phyloP scores from a whole-genome alignment of 2,113 vertebrate genomes.

The Myanophis thanlyinensis region DNA sequence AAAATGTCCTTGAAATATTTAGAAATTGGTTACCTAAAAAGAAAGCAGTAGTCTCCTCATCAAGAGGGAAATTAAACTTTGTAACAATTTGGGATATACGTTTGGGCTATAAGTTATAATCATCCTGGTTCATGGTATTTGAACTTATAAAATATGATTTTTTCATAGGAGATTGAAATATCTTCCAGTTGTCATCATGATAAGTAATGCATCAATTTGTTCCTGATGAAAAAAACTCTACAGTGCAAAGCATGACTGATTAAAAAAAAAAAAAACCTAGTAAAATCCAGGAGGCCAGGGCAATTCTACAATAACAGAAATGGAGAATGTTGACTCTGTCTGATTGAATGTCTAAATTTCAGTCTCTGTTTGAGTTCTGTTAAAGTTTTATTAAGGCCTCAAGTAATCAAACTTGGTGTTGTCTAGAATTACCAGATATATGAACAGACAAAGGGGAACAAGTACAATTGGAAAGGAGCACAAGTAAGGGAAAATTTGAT shows the following conservation, averaged over 20 bases:
- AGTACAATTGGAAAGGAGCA: background rate
- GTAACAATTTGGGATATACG: background rate
- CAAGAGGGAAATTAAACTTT: background rate
- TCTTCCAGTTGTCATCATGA: background rate
- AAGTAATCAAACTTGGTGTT: background rate
- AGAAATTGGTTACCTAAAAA: background rate
- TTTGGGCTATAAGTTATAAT: background rate
- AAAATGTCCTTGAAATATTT: background rate
- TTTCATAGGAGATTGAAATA: background rate
- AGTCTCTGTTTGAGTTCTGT: background rate
- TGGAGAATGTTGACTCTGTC: background rate
- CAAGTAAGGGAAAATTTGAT: background rate
- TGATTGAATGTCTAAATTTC: background rate
- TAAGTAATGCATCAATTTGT: background rate
- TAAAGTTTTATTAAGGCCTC: background rate
- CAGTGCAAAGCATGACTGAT: background rate
- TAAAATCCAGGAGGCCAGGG: background rate
- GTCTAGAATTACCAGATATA: background rate
- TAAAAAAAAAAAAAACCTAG: background rate
- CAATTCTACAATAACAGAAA: background rate
- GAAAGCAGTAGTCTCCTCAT: background rate
- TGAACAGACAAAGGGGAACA: background rate
- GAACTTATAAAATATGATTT: background rate
- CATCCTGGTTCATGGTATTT: background rate
- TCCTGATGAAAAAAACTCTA: background rate